Base-by-base conservation (phyloP, 2,113 vertebrate species). In the Strigops habroptila region DNA sequence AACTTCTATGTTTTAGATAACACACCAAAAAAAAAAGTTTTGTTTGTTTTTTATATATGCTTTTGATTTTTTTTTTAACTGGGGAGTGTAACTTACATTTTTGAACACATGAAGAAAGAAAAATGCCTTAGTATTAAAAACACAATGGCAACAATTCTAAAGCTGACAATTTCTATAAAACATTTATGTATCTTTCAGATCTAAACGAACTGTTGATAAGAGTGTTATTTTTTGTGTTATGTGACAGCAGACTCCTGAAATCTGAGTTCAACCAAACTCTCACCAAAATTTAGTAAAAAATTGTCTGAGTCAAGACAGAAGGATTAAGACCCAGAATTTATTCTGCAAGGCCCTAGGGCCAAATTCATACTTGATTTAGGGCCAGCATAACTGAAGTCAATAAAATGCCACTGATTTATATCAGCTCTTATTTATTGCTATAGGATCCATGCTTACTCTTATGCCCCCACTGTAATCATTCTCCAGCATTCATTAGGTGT, bases 331-430 rank as follows among this genome's bases (percentile, higher is more conserved):
- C 12, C 65, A 80, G 52, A 43, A 37, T 75, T 53, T 82, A 76
- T 82, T 91, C 73, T 82, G 53, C 60, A 51, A 76, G 67, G 49
- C 91, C 63, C 70, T 80, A 31, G 59, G 64, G 70, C 53, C 70
- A 86, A 71, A 88, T 96, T 91, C 41, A 18, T 74, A 46, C 21
- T 91, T 68, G 83, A 96, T 94, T 96, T 95, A 92, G 70, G 60
- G 27, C 60, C 64, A 83, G 46, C 37, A 92, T 69, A 84, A 92
- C 46, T 75, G 83, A 81, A 94, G 80, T 95, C 73, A 83, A 84
- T 89, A 93, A 93, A 94, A 94, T 51, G 51, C 39, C 43, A 55
- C 19, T 67, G 91, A 92, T 91, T 97, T 92, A 94, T 92, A 77
- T 43, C 41, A 88, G 73, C 46, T 86, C 52, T 70, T 85, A 91